Conservation (phyloP, 2,888 invertebrate species). For the Nipponacmea schrenckii region DNA sequence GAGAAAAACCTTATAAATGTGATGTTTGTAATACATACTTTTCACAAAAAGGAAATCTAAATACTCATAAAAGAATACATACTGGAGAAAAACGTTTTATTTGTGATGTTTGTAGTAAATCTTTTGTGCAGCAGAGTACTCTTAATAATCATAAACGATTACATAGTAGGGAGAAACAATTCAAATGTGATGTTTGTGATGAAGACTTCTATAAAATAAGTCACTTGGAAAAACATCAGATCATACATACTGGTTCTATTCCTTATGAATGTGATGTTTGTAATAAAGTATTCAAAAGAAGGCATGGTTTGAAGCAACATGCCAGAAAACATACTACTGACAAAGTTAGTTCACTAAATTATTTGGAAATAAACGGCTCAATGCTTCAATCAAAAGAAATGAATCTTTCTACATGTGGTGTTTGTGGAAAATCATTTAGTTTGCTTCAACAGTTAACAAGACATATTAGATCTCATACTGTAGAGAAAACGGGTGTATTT, state of each 20-base stretch:
- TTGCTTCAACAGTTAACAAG: slow-evolving; percentile 1
- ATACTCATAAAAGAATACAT: neutral
- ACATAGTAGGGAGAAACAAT: neutral
- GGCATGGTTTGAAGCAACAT: neutral
- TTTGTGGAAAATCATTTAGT: slow-evolving; percentile 19
- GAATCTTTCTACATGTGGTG: slow-evolving; percentile 12
- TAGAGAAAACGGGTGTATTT: slow-evolving; percentile 27
- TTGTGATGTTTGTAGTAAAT: slow-evolving; percentile 19
- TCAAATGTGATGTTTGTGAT: neutral
- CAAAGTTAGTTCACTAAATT: neutral
- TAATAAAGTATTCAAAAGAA: neutral
- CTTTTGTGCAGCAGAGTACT: slow-evolving; percentile 2
- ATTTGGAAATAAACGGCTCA: neutral
- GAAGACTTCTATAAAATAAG: neutral
- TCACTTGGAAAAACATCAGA: neutral
- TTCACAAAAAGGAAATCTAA: neutral
- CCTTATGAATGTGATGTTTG: neutral
- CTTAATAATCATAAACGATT: neutral
- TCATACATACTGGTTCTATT: neutral
- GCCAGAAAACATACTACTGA: slow-evolving; percentile 12
- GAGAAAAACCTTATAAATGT: neutral
- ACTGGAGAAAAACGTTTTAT: neutral
- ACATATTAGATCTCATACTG: slow-evolving; percentile 26
- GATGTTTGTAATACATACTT: neutral
- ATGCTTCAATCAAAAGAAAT: neutral